Base-by-base conservation (phyloP, 2,888 invertebrate genomes). In the Parochlus steinenii region DNA sequence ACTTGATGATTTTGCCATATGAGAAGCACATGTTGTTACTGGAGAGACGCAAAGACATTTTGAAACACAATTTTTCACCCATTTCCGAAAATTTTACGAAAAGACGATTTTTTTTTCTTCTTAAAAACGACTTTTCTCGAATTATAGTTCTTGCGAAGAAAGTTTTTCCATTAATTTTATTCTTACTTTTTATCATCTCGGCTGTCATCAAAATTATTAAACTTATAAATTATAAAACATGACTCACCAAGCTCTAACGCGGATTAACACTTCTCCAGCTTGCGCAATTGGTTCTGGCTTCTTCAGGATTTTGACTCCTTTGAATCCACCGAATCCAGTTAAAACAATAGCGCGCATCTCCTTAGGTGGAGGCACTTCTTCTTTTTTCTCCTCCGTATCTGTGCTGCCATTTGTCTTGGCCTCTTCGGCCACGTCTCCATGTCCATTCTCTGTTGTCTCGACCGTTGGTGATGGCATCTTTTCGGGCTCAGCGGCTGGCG, bases 211-310 rank as follows among this genome's bases (percentile, higher is more conserved):
- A n/a, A n/a, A 30, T 7, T 33, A 6, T 25, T 25, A 17, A 33
- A 25, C 7, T n/a, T 17, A 18, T 15, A 31, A 37, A 20, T 17
- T 18, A 31, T 25, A 12, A 31, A 39, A 26, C 15, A 34, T 31
- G 41, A 72, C 82, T 78, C 52, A 86, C 86, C 85, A 83, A 50
- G 85, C 80, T 58, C 79, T 80, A 38, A 85, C 82, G 45, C 81
- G 67, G 51, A 86, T 78, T 40, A 83, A 67, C 42, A 86, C 77
- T 58, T 86, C 76, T 47, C 77, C 77, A 53, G 77, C 74, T 46
- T 62, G 67, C 37, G 69, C 54, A 45, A 71, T 61, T 25, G 81
- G 79, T 54, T 82, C 81, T 17, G 80, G 77, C 53, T 78, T 79
- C 58, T 75, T 80, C 50, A 75, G 67, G 45, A 81, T 74, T 63